Percentiles rank a stretch among this genome's conserved stretches.
Evolutionary conservation across 1,140 invertebrate genomes (phyloP).

Genomic region (Agraylea sexmaculata): DNA sequence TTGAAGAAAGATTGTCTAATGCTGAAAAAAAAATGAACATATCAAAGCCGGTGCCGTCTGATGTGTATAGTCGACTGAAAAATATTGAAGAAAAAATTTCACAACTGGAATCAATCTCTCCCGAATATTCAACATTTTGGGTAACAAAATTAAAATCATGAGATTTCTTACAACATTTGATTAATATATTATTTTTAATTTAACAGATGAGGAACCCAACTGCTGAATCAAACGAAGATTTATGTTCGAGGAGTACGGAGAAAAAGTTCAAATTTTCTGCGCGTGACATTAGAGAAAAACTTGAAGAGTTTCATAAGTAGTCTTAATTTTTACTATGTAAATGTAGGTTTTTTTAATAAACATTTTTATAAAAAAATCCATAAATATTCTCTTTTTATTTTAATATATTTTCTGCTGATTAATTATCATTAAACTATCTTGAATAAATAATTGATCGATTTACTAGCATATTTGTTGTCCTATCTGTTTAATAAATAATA

Average conservation of each 20-base stretch:
- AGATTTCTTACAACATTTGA: too few relatives aligned
- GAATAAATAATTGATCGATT: too few relatives aligned
- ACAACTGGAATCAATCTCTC: slow-evolving; percentile 53
- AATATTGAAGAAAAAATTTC: slow-evolving; percentile 52
- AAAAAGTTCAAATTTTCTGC: slow-evolving; percentile 15
- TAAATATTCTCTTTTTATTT: slow-evolving; percentile 2
- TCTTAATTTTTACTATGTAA: background rate
- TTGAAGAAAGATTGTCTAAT: slow-evolving; percentile 46
- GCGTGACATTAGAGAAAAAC: slow-evolving; percentile 15
- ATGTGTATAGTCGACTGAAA: slow-evolving; percentile 52
- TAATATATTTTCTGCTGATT: too few relatives aligned
- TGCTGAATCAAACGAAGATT: background rate
- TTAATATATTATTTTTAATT: background rate
- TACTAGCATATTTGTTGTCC: too few relatives aligned
- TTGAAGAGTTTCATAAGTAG: slow-evolving; percentile 13
- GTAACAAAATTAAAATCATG: slow-evolving; percentile 37
- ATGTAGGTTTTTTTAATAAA: background rate
- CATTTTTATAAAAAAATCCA: background rate
- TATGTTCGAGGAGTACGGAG: background rate
- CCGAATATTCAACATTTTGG: slow-evolving; percentile 54
- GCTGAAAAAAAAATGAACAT: slow-evolving; percentile 45
- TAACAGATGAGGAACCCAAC: background rate
- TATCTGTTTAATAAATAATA: too few relatives aligned
- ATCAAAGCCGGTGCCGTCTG: slow-evolving; percentile 39
- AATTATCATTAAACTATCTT: too few relatives aligned